Base-by-base conservation (phyloP, 2,888 invertebrate species). In the Andrena bicolor region DNA sequence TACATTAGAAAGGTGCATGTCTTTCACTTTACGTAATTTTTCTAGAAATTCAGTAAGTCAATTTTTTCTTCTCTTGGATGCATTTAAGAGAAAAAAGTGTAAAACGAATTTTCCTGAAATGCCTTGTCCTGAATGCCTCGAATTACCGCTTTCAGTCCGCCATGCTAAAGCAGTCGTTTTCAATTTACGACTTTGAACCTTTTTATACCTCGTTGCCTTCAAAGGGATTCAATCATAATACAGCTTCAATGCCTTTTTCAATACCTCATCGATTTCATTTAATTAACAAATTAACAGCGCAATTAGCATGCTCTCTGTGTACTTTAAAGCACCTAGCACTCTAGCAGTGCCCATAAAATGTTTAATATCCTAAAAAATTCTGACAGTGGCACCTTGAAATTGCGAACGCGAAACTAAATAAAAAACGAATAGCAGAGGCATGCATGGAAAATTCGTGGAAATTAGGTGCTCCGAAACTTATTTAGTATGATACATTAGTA, bases 271-370 rank as follows among this genome's bases (percentile, higher is more conserved):
- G 64, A 48, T n/a, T 53, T 53, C 6, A n/a, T 53, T 53, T 30
- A 70, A 41, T 63, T 70, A 76, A 76, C 61, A 41, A 75, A 75
- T 61, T 53, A 41, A 63, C 61, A 16, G 5, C 41, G 30, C 41
- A 76, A 76, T 70, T 76, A 76, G 8, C n/a, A 7, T 6, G 23
- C 8, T 35, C 23, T 13, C 5, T 13, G 4, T 56, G 23, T 56
- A 23, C 26, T 13, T 56, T 3, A 26, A 56, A 28, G 2, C 41
- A 6, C 20, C 23, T 30, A 49, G 41, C 41, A 41, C 41, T 13
- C 41, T 6, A 41, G n/a, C 10, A 20, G 5, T 32, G 74, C 60
- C 30, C 20, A 35, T 60, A 30, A 69, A 49, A 30, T 60, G 58
- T 74, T 69, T 23, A 35, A 41, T 53, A 48, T n/a, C 8, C 26